Evolutionary conservation across 2,797 vertebrate genomes (phyloP), one percentile per base, ranked within the genome.

Genomic region (Chelon labrosus): DNA sequence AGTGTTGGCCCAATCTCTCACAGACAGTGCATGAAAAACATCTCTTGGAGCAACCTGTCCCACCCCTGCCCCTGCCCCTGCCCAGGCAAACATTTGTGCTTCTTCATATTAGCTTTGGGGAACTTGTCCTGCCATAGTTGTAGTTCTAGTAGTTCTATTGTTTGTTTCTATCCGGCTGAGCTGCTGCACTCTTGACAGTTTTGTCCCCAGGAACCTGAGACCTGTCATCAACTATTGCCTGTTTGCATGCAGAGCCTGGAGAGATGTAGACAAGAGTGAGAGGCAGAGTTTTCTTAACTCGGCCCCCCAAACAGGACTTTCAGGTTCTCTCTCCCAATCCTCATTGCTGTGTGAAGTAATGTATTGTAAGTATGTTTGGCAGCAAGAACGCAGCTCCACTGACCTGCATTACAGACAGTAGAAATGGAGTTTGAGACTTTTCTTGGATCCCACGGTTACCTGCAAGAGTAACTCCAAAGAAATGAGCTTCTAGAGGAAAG

Each of bases 221-320:
- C 73, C 65, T 86, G 62, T 87, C 87, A 89, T 92, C 78, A 62
- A 46, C 61, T 58, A 73, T 22, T 68, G 74, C 53, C 54, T 44
- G 41, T 44, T 14, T 73, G 65, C 75, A 67, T 80, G 70, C 57
- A 27, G 52, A 50, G 44, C 51, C 60, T 37, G 25, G 20, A 69
- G 49, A 71, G 55, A 72, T 35, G 46, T 60, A 77, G 46, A 44
- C n/a, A 35, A 60, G 12, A 57, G 50, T 49, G 65, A 65, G 46
- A 68, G 52, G 54, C 51, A 76, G 54, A 46, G 53, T 64, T 85
- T 80, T 63, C 39, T 64, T 16, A 49, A 38, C 66, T 70, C 65
- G 4, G 31, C 61, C 73, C 22, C 73, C 62, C 58, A 85, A 91
- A 93, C 93, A 82, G 88, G 92, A 93, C 87, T 90, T 93, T 92